phyloP scores from a whole-genome alignment of 2,888 invertebrate genomes.

The Metalampra italica region DNA sequence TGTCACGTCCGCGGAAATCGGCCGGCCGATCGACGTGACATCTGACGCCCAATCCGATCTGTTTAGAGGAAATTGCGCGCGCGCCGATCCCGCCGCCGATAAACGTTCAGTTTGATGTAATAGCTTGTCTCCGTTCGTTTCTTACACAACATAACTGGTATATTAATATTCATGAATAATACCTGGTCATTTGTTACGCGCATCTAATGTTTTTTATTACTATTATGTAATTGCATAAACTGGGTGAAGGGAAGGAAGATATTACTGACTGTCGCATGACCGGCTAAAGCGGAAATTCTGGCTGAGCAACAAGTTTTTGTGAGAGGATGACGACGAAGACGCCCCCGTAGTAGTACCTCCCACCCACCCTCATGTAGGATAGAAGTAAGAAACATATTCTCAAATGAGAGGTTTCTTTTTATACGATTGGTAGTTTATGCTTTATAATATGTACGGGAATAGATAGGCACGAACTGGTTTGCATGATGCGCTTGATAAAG shows the following conservation, averaged over 20 bases:
- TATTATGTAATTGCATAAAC: not conserved
- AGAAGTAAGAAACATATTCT: not conserved
- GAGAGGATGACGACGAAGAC: too few species aligned
- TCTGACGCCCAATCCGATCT: slow-evolving; percentile 37
- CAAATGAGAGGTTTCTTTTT: too few species aligned
- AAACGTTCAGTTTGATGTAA: slow-evolving; percentile 27
- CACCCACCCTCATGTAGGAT: too few species aligned
- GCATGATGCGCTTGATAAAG: not conserved
- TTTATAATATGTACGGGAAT: too few species aligned
- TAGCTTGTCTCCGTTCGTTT: slow-evolving; percentile 30
- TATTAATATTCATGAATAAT: slow-evolving; percentile 27
- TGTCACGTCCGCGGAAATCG: slow-evolving; percentile 53
- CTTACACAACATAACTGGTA: slow-evolving; percentile 36
- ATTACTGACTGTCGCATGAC: not conserved
- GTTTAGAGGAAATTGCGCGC: slow-evolving; percentile 44
- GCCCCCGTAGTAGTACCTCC: too few species aligned
- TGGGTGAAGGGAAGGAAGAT: not conserved
- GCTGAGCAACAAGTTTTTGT: too few species aligned
- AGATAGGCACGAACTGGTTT: not conserved
- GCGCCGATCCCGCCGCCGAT: slow-evolving; percentile 17
- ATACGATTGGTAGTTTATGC: too few species aligned
- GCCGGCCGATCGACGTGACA: slow-evolving; percentile 32
- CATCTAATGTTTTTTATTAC: not conserved
- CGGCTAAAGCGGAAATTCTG: not conserved
- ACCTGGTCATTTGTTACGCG: slow-evolving; percentile 14